Conservation (phyloP, 1,140 invertebrate genomes). For the Leptoteleia sp. region DNA sequence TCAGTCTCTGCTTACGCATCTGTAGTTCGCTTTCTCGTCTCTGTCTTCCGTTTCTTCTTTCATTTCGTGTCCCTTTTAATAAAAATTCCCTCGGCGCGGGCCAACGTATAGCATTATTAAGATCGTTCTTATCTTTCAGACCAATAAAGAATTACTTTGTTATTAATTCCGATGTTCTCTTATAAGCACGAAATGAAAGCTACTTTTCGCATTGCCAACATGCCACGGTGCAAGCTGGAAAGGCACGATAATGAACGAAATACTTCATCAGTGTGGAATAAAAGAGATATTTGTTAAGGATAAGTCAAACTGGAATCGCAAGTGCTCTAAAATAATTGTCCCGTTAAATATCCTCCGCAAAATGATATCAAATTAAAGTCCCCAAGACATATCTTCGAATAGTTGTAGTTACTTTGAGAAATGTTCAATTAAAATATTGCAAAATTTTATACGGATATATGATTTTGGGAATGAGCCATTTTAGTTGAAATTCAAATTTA, state of each 20-base stretch:
- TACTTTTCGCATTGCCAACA: conserved; percentile 49
- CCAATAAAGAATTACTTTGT: conserved; percentile 79
- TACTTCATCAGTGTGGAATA: conserved; percentile 37
- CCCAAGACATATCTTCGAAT: conserved; percentile 14
- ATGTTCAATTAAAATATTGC: conserved; percentile 10
- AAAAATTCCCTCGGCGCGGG: conserved; percentile 74
- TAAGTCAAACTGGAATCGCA: conserved; percentile 42
- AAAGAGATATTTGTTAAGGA: conserved; percentile 55
- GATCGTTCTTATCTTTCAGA: conserved; percentile 77
- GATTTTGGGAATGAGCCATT: conserved; percentile 9
- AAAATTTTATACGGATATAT: not conserved
- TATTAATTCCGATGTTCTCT: conserved; percentile 77
- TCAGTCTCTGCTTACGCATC: conserved; percentile 62
- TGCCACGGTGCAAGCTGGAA: conserved; percentile 30
- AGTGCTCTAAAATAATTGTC: conserved; percentile 44
- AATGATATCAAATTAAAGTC: conserved; percentile 15
- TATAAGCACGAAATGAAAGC: conserved; percentile 54
- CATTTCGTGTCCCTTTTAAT: conserved; percentile 75
- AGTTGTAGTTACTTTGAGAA: conserved; percentile 70
- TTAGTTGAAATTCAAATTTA: not conserved
- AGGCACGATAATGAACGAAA: conserved; percentile 51
- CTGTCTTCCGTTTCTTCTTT: conserved; percentile 59
- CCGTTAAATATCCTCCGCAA: conserved; percentile 9
- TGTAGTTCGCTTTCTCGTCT: conserved; percentile 54
- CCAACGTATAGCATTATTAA: conserved; percentile 77